Conservation (phyloP, 2,113 vertebrate species). For the Neopipo cinnamomea region DNA sequence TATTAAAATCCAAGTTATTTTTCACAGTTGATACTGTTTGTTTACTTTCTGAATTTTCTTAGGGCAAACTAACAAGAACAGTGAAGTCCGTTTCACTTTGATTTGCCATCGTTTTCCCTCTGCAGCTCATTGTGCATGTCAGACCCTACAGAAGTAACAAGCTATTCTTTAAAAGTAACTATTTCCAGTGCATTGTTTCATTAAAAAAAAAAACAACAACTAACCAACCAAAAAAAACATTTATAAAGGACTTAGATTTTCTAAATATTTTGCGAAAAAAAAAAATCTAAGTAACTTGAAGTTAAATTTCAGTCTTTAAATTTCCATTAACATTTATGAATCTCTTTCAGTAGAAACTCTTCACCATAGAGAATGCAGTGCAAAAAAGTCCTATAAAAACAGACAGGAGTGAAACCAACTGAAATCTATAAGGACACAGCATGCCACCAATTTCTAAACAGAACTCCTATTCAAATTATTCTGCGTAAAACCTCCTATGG, state of each 20-base stretch:
- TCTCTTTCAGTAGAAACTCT: not conserved
- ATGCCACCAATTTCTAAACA: constrained; percentile 38
- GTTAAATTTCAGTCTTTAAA: constrained; percentile 4
- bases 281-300: not conserved
- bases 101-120: not conserved
- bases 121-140: not conserved
- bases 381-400: constrained; percentile 25
- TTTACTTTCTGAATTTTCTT: constrained; percentile 31
- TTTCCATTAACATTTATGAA: not conserved
- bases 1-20: constrained; percentile 1
- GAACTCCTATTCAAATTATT: constrained; percentile 32
- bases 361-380: not conserved
- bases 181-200: not conserved
- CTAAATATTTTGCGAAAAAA: not conserved
- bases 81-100: not conserved
- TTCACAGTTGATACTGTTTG: not conserved
- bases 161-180: not conserved
- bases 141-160: not conserved
- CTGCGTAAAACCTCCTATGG: constrained; percentile 30
- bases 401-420: constrained; percentile 16
- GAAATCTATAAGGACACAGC: constrained; percentile 19
- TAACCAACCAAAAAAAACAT: not conserved
- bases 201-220: no score
- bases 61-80: not conserved
- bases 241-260: not conserved